Conservation (phyloP, 2,113 vertebrate genomes). For the Dicerorhinus sumatrensis region DNA sequence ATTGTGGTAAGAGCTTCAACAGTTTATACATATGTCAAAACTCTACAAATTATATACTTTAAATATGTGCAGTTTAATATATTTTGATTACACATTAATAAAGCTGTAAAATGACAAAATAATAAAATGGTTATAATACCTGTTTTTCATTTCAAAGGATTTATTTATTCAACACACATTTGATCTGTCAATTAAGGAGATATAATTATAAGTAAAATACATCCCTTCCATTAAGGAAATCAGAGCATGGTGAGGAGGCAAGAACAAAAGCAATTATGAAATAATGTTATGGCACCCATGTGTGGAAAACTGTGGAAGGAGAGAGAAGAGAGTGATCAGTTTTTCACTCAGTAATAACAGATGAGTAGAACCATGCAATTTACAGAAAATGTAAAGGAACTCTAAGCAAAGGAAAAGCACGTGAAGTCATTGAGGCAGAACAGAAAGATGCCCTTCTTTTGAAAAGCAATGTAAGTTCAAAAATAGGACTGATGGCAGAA, state of each 20-base stretch:
- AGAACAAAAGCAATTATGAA: neutral
- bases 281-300: neutral
- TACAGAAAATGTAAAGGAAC: neutral
- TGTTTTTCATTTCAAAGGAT: slow-evolving; percentile 20
- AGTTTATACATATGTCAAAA: neutral
- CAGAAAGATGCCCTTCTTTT: neutral
- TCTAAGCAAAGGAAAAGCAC: neutral
- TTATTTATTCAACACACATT: neutral
- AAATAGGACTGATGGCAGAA: neutral
- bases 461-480: neutral
- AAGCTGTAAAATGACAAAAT: neutral
- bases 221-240: neutral
- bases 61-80: neutral
- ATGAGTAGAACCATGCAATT: neutral
- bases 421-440: neutral
- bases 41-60: slow-evolving; percentile 5
- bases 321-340: neutral
- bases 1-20: neutral
- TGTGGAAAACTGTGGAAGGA: neutral
- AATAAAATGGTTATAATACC: neutral
- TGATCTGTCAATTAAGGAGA: neutral
- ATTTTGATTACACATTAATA: neutral
- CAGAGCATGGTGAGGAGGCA: neutral
- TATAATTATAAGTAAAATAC: neutral
- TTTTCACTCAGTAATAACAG: neutral